Base-by-base conservation (phyloP, 1,140 invertebrate species). In the Lucilia sericata region DNA sequence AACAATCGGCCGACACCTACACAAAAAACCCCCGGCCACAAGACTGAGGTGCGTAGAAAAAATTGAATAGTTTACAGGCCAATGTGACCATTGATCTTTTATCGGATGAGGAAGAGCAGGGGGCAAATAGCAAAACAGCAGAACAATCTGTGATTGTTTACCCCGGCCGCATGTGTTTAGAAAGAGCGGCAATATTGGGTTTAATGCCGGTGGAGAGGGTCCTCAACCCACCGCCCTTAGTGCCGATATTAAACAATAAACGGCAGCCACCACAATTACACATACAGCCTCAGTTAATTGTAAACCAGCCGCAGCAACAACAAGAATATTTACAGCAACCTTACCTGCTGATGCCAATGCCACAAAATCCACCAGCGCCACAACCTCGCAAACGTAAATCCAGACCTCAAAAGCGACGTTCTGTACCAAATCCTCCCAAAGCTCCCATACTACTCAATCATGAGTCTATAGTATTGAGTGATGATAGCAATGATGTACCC, bases 51-150 rank as follows among this genome's bases (percentile, higher is more conserved):
- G 17, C 85, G 86, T 17, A 86, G 86, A 36, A 84, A 87, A 84
- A 85, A 51, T 84, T 85, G 21, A 82, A 84, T 17, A 74, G 83
- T 25, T 70, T 90, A 30, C 86, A 86, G 1, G 85, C 87, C 12
- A 86, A 87, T 34, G 86, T 90, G n/a, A 90, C 89, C n/a, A 90
- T 90, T 17, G 87, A 90, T 74, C 76, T 90, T 47, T 83, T 90
- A 5, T 90, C 89, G n/a, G 89, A 90, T 30, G 88, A 90, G 42
- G 83, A 84, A 1, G 81, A 81, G 19, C n/a, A 80, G n/a, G 25
- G 25, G 25, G 3, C 42, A 42, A 42, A 10, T 42, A 42, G 8
- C 2, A 36, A n/a, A 70, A 13, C 5, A 80, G 25, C 2, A 51
- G 7, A 81, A 74, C 10, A 76, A 42, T 70, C 19, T 30, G 30